Conservation (phyloP, 2,113 vertebrate species). For the Silurus meridionalis region DNA sequence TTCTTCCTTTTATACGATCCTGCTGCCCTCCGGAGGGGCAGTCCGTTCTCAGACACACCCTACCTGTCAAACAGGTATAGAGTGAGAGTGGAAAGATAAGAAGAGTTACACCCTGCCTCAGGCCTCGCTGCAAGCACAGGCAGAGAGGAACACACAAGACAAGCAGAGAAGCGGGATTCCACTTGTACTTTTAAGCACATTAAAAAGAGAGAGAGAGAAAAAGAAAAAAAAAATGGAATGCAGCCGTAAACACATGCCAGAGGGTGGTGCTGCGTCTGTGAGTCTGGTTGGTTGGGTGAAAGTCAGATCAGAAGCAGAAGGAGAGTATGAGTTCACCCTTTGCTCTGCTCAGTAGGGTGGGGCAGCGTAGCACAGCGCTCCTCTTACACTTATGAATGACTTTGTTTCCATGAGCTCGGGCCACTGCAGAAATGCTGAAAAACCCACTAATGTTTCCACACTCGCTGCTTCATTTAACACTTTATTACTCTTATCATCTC, state of each 20-base stretch:
- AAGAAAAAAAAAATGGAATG: conserved; percentile 19
- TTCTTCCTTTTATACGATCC: conserved; percentile 62
- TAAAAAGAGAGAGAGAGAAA: neutral
- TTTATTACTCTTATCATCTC: neutral
- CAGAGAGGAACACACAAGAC: conserved; percentile 1
- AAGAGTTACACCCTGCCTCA: conserved; percentile 62
- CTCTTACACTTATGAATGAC: conserved; percentile 48
- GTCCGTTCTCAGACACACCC: conserved; percentile 39
- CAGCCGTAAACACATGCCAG: conserved; percentile 37
- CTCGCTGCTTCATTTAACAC: neutral
- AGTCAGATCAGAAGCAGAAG: conserved; percentile 27
- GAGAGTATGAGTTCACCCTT: conserved; percentile 46
- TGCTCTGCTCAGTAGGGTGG: conserved; percentile 48
- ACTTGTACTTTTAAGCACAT: conserved; percentile 22
- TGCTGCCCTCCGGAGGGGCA: conserved; percentile 50
- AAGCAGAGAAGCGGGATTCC: conserved; percentile 45
- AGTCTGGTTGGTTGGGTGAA: conserved; percentile 49
- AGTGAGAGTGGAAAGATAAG: conserved; percentile 66
- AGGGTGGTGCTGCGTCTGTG: conserved; percentile 42
- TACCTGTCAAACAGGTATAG: conserved; percentile 73
- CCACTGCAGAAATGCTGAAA: conserved; percentile 3
- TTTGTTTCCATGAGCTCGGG: conserved; percentile 39
- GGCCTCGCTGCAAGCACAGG: conserved; percentile 56
- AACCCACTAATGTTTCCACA: neutral
- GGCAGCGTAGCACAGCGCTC: conserved; percentile 7